These are phyloP conservation scores for Salvelinus namaycush DNA, from an alignment of 2,113 vertebrate species.

Conservation along the genomic window DNA sequence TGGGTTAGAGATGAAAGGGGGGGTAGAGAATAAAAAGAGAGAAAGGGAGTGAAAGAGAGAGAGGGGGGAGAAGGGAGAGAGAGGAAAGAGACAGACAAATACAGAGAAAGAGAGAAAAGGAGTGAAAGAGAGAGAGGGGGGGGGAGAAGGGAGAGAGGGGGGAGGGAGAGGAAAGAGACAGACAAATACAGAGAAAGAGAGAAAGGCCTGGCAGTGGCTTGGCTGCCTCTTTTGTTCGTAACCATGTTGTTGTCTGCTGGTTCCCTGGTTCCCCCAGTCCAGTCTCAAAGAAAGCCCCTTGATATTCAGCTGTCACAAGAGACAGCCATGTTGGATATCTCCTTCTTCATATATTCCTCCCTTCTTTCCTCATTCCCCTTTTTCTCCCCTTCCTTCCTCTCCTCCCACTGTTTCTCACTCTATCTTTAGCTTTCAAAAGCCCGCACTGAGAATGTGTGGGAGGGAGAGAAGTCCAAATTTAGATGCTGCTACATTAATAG, in stretches of 20 bases:
- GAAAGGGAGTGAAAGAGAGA: background rate
- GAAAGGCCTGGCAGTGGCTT: background rate
- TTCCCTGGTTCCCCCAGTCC: background rate
- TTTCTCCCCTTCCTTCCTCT: slow-evolving; percentile 27
- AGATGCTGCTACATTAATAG: slow-evolving; percentile 34
- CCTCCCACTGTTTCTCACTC: slow-evolving; percentile 7
- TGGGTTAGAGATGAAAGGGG: slow-evolving; percentile 16
- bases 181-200: too few species aligned
- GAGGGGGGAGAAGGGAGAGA: too few species aligned
- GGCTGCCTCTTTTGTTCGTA: slow-evolving; percentile 8
- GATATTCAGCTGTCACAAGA: slow-evolving; percentile 3
- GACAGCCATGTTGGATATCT: slow-evolving; percentile 5
- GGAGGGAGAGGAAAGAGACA: too few species aligned
- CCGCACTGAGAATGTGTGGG: slow-evolving; percentile 52
- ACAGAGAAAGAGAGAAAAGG: slow-evolving; percentile 8
- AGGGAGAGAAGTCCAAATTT: slow-evolving; percentile 52
- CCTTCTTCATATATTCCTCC: background rate
- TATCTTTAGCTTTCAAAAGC: slow-evolving; percentile 31
- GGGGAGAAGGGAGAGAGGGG: too few species aligned
- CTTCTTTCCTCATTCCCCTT: slow-evolving; percentile 5
- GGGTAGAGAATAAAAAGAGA: background rate
- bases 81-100: background rate
- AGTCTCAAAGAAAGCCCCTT: background rate
- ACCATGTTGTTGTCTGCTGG: background rate
- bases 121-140: slow-evolving; percentile 3